phyloP scores from a whole-genome alignment of 35 echinoderm and acorn worm genomes.

The Apostichopus japonicus region DNA sequence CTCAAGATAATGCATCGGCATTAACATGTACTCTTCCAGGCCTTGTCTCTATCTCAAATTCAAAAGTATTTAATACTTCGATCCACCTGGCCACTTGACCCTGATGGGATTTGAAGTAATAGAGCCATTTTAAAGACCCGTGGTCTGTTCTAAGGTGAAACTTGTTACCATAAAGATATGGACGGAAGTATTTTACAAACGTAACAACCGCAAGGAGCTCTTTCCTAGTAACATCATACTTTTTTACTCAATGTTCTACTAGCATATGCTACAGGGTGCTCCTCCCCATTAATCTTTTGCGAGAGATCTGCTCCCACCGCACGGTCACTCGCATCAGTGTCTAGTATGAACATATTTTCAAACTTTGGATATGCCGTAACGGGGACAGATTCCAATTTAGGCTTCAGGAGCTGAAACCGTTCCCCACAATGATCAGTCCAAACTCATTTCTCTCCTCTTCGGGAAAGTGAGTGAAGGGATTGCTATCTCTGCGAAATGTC shows the following conservation, averaged over 20 bases:
- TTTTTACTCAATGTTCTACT: conserved; percentile 53
- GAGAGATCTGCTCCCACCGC: conserved; percentile 77
- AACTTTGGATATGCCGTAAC: conserved; percentile 45
- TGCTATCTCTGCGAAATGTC: too few species aligned
- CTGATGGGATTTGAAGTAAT: conserved; percentile 49
- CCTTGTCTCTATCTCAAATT: conserved; percentile 43
- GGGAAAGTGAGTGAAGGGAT: too few species aligned
- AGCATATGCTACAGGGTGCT: conserved; percentile 59
- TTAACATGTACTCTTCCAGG: conserved; percentile 50
- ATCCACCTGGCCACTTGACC: conserved; percentile 71
- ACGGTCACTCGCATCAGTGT: conserved; percentile 46
- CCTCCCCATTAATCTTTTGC: conserved; percentile 42
- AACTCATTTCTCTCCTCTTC: too few species aligned
- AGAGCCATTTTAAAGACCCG: conserved; percentile 43
- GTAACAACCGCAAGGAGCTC: conserved; percentile 61
- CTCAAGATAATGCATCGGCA: background rate
- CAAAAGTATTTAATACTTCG: conserved; percentile 35
- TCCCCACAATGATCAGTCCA: too few species aligned
- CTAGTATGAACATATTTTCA: conserved; percentile 33
- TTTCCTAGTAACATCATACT: conserved; percentile 52
- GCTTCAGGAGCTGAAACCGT: conserved; percentile 39
- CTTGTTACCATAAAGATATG: conserved; percentile 43
- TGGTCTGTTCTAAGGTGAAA: conserved; percentile 65
- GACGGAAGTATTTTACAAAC: conserved; percentile 38
- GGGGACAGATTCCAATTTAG: conserved; percentile 25